Evolutionary conservation across 1,140 invertebrate species (phyloP), one percentile per base, ranked within the genome.

Genomic region (Pinna nobilis): DNA sequence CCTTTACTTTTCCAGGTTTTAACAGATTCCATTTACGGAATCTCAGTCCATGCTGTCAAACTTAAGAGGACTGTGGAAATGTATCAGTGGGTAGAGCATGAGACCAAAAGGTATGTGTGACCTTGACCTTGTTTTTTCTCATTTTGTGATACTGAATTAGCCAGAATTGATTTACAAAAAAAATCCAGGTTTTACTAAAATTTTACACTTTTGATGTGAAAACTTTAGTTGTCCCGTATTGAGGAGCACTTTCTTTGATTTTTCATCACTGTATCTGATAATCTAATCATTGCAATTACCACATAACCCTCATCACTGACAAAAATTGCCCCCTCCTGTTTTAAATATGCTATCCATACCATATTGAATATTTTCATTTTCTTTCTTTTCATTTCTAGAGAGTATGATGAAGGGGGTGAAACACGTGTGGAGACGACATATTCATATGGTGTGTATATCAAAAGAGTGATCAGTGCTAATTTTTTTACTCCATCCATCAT

Each of bases 51-150:
- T 33, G 76, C 81, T 25, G 79, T 77, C 1, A 82, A 81, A 53
- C 57, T 85, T n/a, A 93, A 93, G 76, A 91, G 94, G 53, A 90
- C 93, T 74, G 94, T 95, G 0, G 95, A 97, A 87, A 96, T 97
- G 94, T 97, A 94, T 85, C 96, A 97, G 84, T 97, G 95, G 95
- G 91, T 96, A 51, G 95, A 97, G 78, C 94, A 95, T 80, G 89
- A 92, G 71, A 78, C 68, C 63, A 85, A 75, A 85, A 90, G 87
- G 91, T 92, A 85, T 35, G 55, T 35, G 32, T 30, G 55, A n/a
- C n/a, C n/a, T n/a, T n/a, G n/a, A n/a, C n/a, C n/a, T n/a, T n/a
- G n/a, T n/a, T n/a, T n/a, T n/a, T n/a, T n/a, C n/a, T n/a, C n/a
- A n/a, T n/a, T n/a, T n/a, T n/a, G n/a, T n/a, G n/a, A n/a, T n/a